Evolutionary conservation across 2,888 invertebrate genomes (phyloP), one percentile per base, ranked within the genome.

Genomic region (Pollenia griseotomentosa): DNA sequence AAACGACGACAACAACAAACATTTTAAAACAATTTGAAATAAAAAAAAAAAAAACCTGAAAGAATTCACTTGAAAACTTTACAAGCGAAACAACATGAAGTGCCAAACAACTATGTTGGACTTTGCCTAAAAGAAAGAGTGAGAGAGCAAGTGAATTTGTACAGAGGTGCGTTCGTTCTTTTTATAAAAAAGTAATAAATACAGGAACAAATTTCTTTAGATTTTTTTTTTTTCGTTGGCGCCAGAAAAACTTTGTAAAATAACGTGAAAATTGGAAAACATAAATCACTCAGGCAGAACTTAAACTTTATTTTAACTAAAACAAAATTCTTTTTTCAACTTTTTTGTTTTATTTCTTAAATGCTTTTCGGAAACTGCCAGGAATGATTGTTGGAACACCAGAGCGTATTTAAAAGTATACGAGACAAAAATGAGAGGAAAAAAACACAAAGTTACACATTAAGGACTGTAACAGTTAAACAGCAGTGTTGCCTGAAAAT

Each of bases 261-360:
- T 81, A 87, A 85, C 88, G 89, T 90, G 89, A 88, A 90, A 92
- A 92, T 91, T 92, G 91, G 88, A 91, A 91, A 90, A 89, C 91
- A 92, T 92, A 92, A 92, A 92, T 92, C 92, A 92, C 91, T 92
- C 90, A 90, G 88, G 91, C 88, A 86, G 89, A 91, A 91, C 48
- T 81, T 86, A 65, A 88, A 87, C 84, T 86, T 88, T 85, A 61
- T 79, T 66, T 78, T 74, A 73, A 61, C 40, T 55, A 57, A 79
- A 87, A 75, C 65, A 82, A 87, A 83, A 61, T 85, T 84, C 16
- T 55, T 73, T 33, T 61, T 79, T 46, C 16, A 10, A 46, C 19
- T 75, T 74, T 14, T 51, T 82, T 59, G 12, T 44, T 46, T 65
- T 46, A 23, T 51, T 81, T 83, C 10, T 68, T 33, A 83, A 68